Conservation (phyloP, 23 tunicate species). For the Styela clava region DNA sequence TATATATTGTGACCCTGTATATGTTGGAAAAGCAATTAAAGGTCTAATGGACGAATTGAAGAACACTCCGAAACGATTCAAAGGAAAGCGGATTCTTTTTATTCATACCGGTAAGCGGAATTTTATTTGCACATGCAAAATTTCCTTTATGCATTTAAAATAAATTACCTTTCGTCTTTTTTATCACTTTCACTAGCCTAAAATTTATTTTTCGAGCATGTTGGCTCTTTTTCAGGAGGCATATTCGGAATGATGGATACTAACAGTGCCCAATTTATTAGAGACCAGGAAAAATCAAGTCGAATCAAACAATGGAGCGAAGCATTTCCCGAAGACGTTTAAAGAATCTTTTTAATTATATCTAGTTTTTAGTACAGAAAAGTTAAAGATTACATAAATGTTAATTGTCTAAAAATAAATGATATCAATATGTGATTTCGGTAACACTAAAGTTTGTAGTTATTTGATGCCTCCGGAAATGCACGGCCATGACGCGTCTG, state of each 20-base stretch:
- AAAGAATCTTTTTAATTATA: too few species aligned
- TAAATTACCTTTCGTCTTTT: background rate
- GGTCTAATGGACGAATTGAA: constrained; percentile 58
- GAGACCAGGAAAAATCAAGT: background rate
- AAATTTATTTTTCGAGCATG: too few species aligned
- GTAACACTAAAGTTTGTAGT: too few species aligned
- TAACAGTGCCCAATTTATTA: background rate
- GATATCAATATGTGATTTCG: too few species aligned
- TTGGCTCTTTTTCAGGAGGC: background rate
- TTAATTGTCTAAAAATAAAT: too few species aligned
- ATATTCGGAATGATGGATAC: background rate
- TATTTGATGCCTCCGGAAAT: too few species aligned
- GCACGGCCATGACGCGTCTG: too few species aligned
- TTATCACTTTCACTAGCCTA: too few species aligned
- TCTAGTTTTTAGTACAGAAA: too few species aligned
- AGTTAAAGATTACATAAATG: too few species aligned
- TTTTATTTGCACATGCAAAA: too few species aligned
- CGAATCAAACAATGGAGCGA: background rate
- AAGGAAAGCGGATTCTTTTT: constrained; percentile 69
- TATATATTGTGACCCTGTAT: constrained; percentile 67
- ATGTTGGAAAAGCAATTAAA: constrained; percentile 80
- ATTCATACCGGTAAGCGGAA: constrained; percentile 56
- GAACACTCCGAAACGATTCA: constrained; percentile 47
- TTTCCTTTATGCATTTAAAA: background rate
- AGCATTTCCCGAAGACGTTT: background rate